Percentiles rank a stretch among this genome's conserved stretches.
phyloP scores from a whole-genome alignment of 2,113 vertebrate genomes.

The Passer domesticus region DNA sequence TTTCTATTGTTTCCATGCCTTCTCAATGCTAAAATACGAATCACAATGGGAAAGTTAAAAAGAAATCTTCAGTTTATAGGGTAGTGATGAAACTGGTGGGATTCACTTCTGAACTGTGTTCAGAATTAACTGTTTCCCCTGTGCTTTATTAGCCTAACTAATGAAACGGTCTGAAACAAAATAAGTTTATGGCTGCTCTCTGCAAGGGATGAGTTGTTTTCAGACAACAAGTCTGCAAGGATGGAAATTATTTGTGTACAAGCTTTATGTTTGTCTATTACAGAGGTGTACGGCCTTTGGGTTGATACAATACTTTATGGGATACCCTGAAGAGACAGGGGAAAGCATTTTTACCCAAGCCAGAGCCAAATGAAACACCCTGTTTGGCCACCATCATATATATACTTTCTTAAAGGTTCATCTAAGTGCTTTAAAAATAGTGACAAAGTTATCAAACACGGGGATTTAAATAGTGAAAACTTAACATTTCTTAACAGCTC shows the following conservation, averaged over 20 bases:
- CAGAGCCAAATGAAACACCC: neutral
- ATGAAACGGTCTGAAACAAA: neutral
- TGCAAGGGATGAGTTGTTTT: neutral
- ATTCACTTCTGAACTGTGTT: neutral
- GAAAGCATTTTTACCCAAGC: neutral
- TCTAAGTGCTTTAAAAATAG: neutral
- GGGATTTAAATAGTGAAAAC: neutral
- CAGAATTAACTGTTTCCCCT: neutral
- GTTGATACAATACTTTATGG: neutral
- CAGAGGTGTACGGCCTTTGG: neutral
- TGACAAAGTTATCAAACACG: neutral
- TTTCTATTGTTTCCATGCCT: neutral
- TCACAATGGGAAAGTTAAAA: neutral
- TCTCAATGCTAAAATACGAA: neutral
- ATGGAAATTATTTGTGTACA: neutral
- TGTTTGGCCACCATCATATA: neutral
- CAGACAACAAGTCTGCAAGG: neutral
- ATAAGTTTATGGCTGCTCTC: neutral
- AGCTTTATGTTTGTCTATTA: neutral
- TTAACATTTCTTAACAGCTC: neutral
- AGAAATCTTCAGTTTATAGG: neutral
- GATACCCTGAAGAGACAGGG: neutral
- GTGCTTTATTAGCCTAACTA: neutral
- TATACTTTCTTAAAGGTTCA: neutral
- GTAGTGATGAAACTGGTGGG: neutral